A percentile compares a stretch with the other conserved stretches of the same genome.
phyloP scores from a whole-genome alignment of 1,140 invertebrate species.

The Drosophila parvula region DNA sequence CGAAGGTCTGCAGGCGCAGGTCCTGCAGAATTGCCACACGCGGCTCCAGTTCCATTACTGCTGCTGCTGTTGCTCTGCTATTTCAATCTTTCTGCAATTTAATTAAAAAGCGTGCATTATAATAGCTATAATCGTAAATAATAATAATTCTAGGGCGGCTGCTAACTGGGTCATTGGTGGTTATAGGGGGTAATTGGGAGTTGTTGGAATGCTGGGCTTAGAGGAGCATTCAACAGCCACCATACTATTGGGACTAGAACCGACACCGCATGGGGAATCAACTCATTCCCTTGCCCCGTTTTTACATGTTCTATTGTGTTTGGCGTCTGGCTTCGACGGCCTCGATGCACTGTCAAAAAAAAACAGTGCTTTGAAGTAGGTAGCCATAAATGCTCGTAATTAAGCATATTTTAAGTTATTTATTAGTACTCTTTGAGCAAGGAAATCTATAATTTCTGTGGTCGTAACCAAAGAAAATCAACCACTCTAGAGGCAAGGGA shows the following conservation, averaged over 20 bases:
- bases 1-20: constrained; percentile 96
- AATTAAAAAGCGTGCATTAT: constrained; percentile 72
- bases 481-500: too few species aligned
- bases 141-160: constrained; percentile 9
- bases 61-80: neutral
- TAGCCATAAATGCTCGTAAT: too few species aligned
- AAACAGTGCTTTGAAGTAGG: too few species aligned
- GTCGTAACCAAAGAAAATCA: too few species aligned
- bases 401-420: neutral
- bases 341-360: constrained; percentile 7
- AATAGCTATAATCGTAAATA: constrained; percentile 42
- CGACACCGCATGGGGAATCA: neutral
- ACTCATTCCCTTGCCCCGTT: constrained; percentile 17
- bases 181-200: neutral
- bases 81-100: constrained; percentile 53
- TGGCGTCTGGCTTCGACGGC: constrained; percentile 36
- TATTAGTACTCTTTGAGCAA: too few species aligned
- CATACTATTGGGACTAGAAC: neutral
- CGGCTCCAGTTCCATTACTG: constrained; percentile 85
- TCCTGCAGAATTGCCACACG: constrained; percentile 91
- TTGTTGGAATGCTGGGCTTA: constrained; percentile 18
- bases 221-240: constrained; percentile 42
- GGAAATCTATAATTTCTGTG: neutral
- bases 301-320: constrained; percentile 66
- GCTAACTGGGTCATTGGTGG: constrained; percentile 61